phyloP scores from a whole-genome alignment of 2,888 invertebrate species.

The Catocala fraxini region DNA sequence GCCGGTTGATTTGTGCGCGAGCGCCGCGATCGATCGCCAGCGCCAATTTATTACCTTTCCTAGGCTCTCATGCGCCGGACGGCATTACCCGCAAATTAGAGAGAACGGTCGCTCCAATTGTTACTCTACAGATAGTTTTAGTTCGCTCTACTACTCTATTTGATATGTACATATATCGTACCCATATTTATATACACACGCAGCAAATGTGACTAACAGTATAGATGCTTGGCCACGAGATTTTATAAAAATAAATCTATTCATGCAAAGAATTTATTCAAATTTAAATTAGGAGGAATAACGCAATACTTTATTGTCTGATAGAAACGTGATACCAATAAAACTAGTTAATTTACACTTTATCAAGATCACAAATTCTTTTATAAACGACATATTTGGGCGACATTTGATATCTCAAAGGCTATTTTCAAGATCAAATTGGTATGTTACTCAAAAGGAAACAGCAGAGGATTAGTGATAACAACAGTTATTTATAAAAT shows the following conservation, averaged over 20 bases:
- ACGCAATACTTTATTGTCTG: constrained; percentile 8
- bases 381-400: constrained; percentile 8
- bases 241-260: constrained; percentile 9
- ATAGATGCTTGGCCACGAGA: neutral
- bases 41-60: constrained; percentile 79
- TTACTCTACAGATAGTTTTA: constrained; percentile 60
- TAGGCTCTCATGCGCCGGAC: constrained; percentile 61
- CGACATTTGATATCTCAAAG: constrained; percentile 7
- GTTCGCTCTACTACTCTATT: constrained; percentile 32
- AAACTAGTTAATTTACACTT: constrained; percentile 11
- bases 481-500: no score
- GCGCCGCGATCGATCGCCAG: constrained; percentile 74
- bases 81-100: constrained; percentile 72
- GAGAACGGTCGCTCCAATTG: constrained; percentile 72
- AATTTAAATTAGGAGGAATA: constrained; percentile 12
- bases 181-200: neutral
- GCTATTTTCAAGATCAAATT: neutral
- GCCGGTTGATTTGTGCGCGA: constrained; percentile 81
- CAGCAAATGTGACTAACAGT: constrained; percentile 4
- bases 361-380: constrained; percentile 13
- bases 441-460: neutral
- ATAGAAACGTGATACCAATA: constrained; percentile 13
- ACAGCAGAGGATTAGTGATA: no score
- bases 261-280: constrained; percentile 6
- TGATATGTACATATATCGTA: neutral